These are phyloP conservation scores for Theristicus caerulescens DNA, from an alignment of 2,113 vertebrate species.

Conservation along the genomic window DNA sequence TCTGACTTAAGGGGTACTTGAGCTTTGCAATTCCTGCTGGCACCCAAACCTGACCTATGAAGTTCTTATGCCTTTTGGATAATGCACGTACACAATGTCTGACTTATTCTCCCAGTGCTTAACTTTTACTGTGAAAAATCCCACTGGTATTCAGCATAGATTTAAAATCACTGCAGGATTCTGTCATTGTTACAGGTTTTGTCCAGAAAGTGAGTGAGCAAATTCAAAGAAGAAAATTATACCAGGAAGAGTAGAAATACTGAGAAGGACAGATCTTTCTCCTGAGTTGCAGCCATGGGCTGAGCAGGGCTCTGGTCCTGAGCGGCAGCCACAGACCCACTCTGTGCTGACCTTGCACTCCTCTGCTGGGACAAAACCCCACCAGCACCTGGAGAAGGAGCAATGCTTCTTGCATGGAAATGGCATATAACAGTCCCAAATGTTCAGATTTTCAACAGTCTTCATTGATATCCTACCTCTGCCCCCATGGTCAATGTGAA, in stretches of 20 bases:
- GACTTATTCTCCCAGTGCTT: not conserved
- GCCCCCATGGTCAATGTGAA: not conserved
- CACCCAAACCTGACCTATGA: not conserved
- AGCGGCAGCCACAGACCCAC: not conserved
- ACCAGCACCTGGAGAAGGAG: not conserved
- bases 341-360: not conserved
- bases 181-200: accelerated
- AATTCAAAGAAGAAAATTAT: not conserved
- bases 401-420: not conserved
- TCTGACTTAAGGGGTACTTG: not conserved
- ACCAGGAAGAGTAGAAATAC: not conserved
- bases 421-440: accelerated
- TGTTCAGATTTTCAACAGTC: not conserved
- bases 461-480: not conserved
- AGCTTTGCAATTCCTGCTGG: not conserved
- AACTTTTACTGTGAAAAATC: not conserved
- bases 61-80: not conserved
- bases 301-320: not conserved
- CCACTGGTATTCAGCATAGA: not conserved
- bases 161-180: not conserved
- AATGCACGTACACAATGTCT: not conserved
- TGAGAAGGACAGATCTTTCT: not conserved
- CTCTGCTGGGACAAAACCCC: not conserved
- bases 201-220: not conserved
- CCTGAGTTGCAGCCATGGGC: accelerated